These are phyloP conservation scores for Neostethus bicornis DNA, from an alignment of 2,797 vertebrate genomes.

Conservation along the genomic window DNA sequence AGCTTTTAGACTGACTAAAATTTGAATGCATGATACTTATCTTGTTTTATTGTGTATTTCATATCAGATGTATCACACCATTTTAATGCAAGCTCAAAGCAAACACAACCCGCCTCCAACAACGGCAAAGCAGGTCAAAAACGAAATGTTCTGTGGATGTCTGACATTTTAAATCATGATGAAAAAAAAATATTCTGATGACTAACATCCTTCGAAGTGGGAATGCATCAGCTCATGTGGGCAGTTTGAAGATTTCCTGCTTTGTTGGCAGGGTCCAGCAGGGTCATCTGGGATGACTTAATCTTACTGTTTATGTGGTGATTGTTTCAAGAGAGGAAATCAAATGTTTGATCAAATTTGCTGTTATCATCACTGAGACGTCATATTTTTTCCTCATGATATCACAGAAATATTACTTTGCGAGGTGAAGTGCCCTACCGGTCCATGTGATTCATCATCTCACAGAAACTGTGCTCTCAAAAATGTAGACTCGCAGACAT, in stretches of 20 bases:
- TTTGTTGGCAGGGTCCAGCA: slow-evolving; percentile 6
- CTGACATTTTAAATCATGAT: slow-evolving; percentile 32
- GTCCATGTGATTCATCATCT: slow-evolving; percentile 30
- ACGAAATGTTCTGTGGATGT: slow-evolving; percentile 30
- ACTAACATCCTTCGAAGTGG: slow-evolving; percentile 26
- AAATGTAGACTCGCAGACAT: neutral
- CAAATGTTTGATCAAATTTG: slow-evolving; percentile 12
- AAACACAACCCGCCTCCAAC: slow-evolving; percentile 45
- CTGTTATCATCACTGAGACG: slow-evolving; percentile 8
- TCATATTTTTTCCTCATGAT: slow-evolving; percentile 12
- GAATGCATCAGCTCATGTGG: slow-evolving; percentile 12
- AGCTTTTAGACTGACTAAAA: too few relatives aligned
- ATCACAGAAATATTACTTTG: slow-evolving; percentile 8
- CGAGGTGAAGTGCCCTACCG: slow-evolving; percentile 11
- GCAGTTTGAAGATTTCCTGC: slow-evolving; percentile 18
- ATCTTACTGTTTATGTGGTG: slow-evolving; percentile 21
- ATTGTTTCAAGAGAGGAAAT: slow-evolving; percentile 15
- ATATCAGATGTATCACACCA: slow-evolving; percentile 15
- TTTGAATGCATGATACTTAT: too few relatives aligned
- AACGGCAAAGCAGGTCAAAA: slow-evolving; percentile 38
- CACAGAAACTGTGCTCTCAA: slow-evolving; percentile 2
- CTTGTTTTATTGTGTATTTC: slow-evolving; percentile 14
- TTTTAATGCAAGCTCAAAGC: slow-evolving; percentile 32
- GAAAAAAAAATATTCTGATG: slow-evolving; percentile 31
- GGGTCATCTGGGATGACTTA: slow-evolving; percentile 11